Evolutionary conservation across 30 jellyfish, hydroid and myxozoan genomes (phyloP), one percentile per base, ranked within the genome.

Genomic region (Aurelia coerulea): DNA sequence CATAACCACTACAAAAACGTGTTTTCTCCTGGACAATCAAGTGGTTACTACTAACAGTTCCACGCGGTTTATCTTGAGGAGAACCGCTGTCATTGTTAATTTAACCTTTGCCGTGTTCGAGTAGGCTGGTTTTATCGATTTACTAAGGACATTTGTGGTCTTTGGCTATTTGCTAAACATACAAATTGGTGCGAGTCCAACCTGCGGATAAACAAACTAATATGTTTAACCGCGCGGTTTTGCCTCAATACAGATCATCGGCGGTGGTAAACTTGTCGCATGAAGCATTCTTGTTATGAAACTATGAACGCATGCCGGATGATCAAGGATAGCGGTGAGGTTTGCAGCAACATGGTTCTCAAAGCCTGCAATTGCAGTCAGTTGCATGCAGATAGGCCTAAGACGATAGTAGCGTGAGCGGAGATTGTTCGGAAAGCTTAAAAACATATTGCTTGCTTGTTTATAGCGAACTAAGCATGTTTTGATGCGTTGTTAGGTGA

Each of bases 81-180:
- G 83, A 84, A 65, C 88, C 88, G 66, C 93, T 73, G 65, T 69
- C 76, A 73, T 84, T 84, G 93, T 84, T 84, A 79, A 79, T 66
- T 63, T 79, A 79, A 79, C 89, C 89, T 79, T 51, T 79, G 68
- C 89, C 74, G 80, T 64, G 80, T 65, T 79, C 89, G 74, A 79
- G 79, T 65, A 65, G 81, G 59, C 65, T 71, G 80, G 81, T 79
- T 79, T 79, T 79, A 79, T 51, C 89, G 89, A 79, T 79, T 79
- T 79, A 79, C 79, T 79, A 64, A 34, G 73, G 79, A 65, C 89
- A 79, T 79, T 79, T 79, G 89, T 64, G 89, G 89, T 62, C 41
- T 42, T 34, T 64, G 89, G 65, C 52, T 79, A 79, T 79, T 79
- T 79, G 89, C 67, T 79, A 79, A 79, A 79, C 89, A 79, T 64